Conservation (phyloP, 2,113 vertebrate species). For the Cyprinodon brontotheroides region DNA sequence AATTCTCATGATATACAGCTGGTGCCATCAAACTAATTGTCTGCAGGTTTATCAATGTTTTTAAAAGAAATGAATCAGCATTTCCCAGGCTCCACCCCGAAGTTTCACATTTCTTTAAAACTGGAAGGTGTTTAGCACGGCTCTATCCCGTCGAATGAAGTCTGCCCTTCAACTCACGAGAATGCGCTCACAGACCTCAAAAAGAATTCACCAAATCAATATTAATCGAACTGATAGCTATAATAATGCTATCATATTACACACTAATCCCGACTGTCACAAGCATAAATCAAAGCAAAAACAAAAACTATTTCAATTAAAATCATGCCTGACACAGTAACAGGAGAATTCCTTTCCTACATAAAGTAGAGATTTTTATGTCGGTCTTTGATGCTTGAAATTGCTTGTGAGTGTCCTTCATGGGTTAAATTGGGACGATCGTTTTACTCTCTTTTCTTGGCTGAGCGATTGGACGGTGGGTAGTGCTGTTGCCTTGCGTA, state of each 20-base stretch:
- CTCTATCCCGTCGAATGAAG: slow-evolving; percentile 36
- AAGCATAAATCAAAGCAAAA: slow-evolving; percentile 5
- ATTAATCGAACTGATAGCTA: slow-evolving; percentile 51
- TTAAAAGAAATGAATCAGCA: neutral
- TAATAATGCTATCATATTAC: slow-evolving; percentile 27
- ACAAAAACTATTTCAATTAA: no score
- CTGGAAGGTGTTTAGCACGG: slow-evolving; percentile 18
- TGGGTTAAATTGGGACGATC: no score
- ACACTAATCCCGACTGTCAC: slow-evolving; percentile 21
- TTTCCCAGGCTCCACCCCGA: slow-evolving; percentile 29
- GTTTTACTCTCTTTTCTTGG: no score
- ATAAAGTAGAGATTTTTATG: no score
- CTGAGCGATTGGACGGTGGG: no score
- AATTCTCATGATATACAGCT: neutral
- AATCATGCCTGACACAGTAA: no score
- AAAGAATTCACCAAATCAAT: slow-evolving; percentile 49
- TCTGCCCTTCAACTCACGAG: neutral
- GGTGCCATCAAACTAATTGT: neutral
- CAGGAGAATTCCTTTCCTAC: no score
- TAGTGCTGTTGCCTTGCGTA: no score
- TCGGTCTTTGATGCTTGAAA: no score
- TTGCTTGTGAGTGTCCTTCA: no score
- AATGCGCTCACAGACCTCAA: slow-evolving; percentile 53
- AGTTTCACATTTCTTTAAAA: slow-evolving; percentile 34
- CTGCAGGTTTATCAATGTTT: neutral